Evolutionary conservation across 2,888 invertebrate genomes (phyloP).

Genomic region (Drosophila pseudotakahashii): DNA sequence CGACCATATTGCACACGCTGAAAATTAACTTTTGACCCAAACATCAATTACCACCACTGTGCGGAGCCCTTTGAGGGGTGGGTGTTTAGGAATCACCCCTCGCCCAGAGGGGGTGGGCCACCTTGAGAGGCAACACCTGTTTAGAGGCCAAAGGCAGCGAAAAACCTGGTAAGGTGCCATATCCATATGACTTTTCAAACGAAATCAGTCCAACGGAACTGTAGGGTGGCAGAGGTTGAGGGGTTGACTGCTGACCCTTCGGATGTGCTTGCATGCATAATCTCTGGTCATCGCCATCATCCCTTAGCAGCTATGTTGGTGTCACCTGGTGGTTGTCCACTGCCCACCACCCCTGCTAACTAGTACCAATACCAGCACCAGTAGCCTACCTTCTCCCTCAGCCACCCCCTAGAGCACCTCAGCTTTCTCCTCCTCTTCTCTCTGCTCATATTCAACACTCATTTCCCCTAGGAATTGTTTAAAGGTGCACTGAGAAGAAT

Average conservation of each 20-base stretch:
- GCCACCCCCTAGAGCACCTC: conserved; percentile 41
- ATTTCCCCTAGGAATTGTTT: conserved; percentile 76
- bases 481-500: conserved; percentile 13
- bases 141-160: conserved; percentile 21
- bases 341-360: conserved; percentile 36
- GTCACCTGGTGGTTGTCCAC: conserved; percentile 71
- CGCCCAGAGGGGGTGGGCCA: conserved; percentile 24
- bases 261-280: conserved; percentile 73
- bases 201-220: conserved; percentile 80
- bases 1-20: conserved; percentile 68
- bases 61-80: conserved; percentile 1
- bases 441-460: conserved; percentile 59
- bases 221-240: conserved; percentile 20
- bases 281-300: conserved; percentile 75
- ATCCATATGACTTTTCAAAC: conserved; percentile 71
- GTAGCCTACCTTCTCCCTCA: conserved; percentile 10
- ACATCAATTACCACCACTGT: conserved; percentile 60
- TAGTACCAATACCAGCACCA: conserved; percentile 12
- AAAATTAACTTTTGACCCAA: conserved; percentile 77
- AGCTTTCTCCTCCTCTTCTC: conserved; percentile 28
- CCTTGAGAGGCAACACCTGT: conserved; percentile 80
- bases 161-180: conserved; percentile 63
- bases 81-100: conserved; percentile 44
- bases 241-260: conserved; percentile 40
- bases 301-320: conserved; percentile 61